Evolutionary conservation across 1,140 invertebrate species (phyloP).

Genomic region (Batillaria attramentaria): DNA sequence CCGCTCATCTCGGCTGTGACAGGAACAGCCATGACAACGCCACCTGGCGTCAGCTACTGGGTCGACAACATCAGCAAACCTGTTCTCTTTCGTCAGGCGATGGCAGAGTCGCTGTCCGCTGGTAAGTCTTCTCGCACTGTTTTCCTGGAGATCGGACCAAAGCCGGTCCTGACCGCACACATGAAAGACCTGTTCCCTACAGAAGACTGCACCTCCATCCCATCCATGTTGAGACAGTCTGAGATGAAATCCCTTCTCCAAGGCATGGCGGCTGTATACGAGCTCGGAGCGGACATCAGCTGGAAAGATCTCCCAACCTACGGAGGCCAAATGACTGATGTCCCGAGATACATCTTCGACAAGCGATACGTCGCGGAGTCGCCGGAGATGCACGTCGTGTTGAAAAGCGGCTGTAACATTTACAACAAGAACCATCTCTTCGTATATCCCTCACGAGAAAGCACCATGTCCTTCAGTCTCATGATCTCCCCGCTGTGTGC

Average conservation of each 20-base stretch:
- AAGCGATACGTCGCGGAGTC: background rate
- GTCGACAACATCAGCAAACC: slow-evolving; percentile 46
- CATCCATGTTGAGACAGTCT: slow-evolving; percentile 46
- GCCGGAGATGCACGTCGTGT: background rate
- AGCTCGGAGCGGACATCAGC: slow-evolving; percentile 29
- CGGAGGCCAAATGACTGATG: slow-evolving; percentile 10
- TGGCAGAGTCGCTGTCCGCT: slow-evolving; percentile 24
- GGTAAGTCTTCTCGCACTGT: slow-evolving; percentile 34
- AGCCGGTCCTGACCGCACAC: slow-evolving; percentile 47
- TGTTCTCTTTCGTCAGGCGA: slow-evolving; percentile 42
- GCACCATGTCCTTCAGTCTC: slow-evolving; percentile 11
- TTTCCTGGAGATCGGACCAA: slow-evolving; percentile 57
- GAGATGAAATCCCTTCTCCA: slow-evolving; percentile 37
- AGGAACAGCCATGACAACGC: slow-evolving; percentile 22
- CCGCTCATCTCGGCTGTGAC: slow-evolving; percentile 50
- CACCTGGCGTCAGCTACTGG: slow-evolving; percentile 42
- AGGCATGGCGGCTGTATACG: slow-evolving; percentile 27
- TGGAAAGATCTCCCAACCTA: slow-evolving; percentile 38
- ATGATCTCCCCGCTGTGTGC: slow-evolving; percentile 16
- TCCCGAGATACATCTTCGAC: slow-evolving; percentile 41
- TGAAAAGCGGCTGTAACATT: background rate
- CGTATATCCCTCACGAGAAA: slow-evolving; percentile 7
- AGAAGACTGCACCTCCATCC: slow-evolving; percentile 31
- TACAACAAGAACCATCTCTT: slow-evolving; percentile 20
- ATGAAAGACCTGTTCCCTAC: slow-evolving; percentile 39